These are phyloP conservation scores for Eulemur albifrons DNA, from an alignment of 2,797 vertebrate species.

Conservation along the genomic window DNA sequence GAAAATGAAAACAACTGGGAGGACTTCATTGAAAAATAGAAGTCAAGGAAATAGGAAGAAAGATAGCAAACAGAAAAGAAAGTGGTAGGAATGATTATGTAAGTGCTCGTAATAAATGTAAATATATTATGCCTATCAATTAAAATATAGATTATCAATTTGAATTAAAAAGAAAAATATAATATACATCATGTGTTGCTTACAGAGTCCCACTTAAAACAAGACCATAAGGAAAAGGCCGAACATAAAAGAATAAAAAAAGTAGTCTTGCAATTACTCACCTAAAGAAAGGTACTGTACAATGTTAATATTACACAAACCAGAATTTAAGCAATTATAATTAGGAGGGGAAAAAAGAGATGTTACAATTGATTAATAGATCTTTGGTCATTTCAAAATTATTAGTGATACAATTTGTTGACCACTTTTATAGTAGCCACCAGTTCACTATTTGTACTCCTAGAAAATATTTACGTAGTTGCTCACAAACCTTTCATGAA, in stretches of 20 bases:
- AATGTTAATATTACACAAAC: neutral
- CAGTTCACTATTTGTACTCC: neutral
- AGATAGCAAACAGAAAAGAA: neutral
- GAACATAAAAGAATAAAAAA: neutral
- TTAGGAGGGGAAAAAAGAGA: neutral
- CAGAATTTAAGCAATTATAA: constrained; percentile 6
- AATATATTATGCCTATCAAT: neutral
- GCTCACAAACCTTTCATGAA: constrained; percentile 3
- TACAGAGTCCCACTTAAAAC: neutral
- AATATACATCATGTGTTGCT: neutral
- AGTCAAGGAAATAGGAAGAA: neutral
- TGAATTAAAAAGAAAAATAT: constrained; percentile 13
- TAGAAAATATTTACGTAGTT: neutral
- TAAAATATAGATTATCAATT: neutral
- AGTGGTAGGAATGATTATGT: neutral
- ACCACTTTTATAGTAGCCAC: neutral
- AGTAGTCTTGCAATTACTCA: neutral
- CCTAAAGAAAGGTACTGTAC: neutral
- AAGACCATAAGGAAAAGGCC: neutral
- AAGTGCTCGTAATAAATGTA: neutral
- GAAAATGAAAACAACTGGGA: neutral
- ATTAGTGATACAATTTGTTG: neutral
- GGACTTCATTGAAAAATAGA: neutral
- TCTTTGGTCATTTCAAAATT: constrained; percentile 28
- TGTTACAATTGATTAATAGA: neutral